These are phyloP conservation scores for Urocolius indicus DNA, from an alignment of 2,113 vertebrate genomes.

Conservation along the genomic window DNA sequence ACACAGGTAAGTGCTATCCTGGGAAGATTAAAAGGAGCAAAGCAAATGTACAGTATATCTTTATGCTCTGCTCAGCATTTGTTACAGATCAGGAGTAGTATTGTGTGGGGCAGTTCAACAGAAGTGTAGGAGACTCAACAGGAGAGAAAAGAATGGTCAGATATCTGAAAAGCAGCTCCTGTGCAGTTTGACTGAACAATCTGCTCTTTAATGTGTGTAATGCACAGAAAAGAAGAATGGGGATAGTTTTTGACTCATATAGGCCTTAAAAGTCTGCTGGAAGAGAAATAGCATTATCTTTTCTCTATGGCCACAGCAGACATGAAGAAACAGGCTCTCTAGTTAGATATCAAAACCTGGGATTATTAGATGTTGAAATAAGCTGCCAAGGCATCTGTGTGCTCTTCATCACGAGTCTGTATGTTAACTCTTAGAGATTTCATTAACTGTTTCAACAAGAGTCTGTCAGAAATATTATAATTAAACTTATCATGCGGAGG, in stretches of 20 bases:
- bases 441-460: background rate
- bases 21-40: constrained; percentile 44
- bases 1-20: constrained; percentile 35
- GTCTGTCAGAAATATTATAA: background rate
- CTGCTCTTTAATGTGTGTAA: background rate
- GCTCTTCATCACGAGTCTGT: background rate
- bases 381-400: background rate
- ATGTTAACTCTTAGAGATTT: background rate
- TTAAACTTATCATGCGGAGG: background rate
- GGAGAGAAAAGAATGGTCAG: background rate
- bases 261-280: background rate
- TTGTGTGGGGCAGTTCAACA: background rate
- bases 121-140: background rate
- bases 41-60: background rate
- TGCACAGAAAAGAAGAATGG: background rate
- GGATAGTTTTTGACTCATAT: background rate
- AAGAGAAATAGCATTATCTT: background rate
- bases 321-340: background rate
- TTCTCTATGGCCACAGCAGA: background rate
- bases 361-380: background rate
- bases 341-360: background rate
- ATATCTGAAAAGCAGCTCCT: background rate
- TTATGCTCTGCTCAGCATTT: constrained; percentile 8
- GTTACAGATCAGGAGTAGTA: background rate
- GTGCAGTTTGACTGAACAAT: background rate